These are phyloP conservation scores for Eubasilissa splendida DNA, from an alignment of 2,888 invertebrate species.

Conservation along the genomic window DNA sequence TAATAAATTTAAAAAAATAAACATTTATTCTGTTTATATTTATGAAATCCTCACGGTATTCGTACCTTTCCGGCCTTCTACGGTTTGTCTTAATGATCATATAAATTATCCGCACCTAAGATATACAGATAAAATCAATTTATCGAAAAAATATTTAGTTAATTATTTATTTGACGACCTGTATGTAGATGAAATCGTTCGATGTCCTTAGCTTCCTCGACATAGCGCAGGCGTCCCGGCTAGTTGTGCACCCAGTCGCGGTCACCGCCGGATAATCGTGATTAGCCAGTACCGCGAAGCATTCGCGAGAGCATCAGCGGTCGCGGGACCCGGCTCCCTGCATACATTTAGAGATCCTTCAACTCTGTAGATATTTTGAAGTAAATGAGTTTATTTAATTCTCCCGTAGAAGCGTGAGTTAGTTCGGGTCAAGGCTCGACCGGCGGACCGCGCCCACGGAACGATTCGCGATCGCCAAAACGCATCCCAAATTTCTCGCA, in stretches of 20 bases:
- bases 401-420: slow-evolving; percentile 12
- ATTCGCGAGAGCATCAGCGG: slow-evolving; percentile 38
- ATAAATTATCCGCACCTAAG: too few species aligned
- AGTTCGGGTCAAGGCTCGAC: slow-evolving; percentile 23
- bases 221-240: neutral
- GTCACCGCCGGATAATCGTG: slow-evolving; percentile 49
- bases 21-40: too few species aligned
- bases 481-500: slow-evolving; percentile 48
- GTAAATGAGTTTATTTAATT: slow-evolving; percentile 39
- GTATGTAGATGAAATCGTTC: neutral
- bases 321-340: slow-evolving; percentile 37
- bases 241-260: neutral
- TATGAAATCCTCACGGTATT: too few species aligned
- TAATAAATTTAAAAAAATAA: too few species aligned
- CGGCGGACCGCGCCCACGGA: slow-evolving; percentile 49
- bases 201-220: neutral
- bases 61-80: too few species aligned
- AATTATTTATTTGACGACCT: neutral
- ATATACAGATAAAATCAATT: too few species aligned
- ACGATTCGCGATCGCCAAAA: slow-evolving; percentile 49
- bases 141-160: too few species aligned
- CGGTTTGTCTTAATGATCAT: too few species aligned
- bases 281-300: slow-evolving; percentile 43
- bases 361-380: slow-evolving; percentile 32
- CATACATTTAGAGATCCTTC: slow-evolving; percentile 47